These are phyloP conservation scores for Naso thynnoides DNA, from an alignment of 2,797 vertebrate species.

Conservation along the genomic window DNA sequence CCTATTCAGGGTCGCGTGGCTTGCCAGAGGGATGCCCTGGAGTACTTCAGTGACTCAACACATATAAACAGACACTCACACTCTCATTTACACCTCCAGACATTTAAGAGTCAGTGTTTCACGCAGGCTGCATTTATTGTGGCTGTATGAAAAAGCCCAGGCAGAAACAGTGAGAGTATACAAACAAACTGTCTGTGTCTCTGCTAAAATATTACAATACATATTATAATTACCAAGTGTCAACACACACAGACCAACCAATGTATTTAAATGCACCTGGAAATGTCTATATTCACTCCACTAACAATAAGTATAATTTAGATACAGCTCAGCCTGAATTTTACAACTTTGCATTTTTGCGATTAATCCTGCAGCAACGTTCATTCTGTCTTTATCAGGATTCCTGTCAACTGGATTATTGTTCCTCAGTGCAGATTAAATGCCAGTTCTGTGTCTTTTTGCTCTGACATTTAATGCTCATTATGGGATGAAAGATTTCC, in stretches of 20 bases:
- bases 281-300: background rate
- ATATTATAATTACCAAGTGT: background rate
- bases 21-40: conserved; percentile 4
- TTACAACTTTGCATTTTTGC: conserved; percentile 33
- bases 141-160: conserved; percentile 5
- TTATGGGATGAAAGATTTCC: conserved; percentile 79
- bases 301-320: background rate
- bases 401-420: conserved; percentile 65
- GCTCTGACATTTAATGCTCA: conserved; percentile 82
- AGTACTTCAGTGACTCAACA: conserved; percentile 1
- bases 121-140: conserved; percentile 15
- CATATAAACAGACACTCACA: conserved; percentile 12
- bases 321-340: conserved; percentile 23
- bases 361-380: conserved; percentile 38
- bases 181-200: background rate
- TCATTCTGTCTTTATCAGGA: conserved; percentile 60
- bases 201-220: background rate
- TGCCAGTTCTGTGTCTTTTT: conserved; percentile 77
- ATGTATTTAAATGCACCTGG: background rate
- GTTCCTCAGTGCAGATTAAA: conserved; percentile 72
- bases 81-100: conserved; percentile 15
- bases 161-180: background rate
- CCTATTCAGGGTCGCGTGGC: conserved; percentile 4
- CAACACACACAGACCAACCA: background rate
- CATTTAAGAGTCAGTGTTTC: background rate